Evolutionary conservation across 2,797 vertebrate species (phyloP), one percentile per base, ranked within the genome.

Genomic region (Oreochromis grahami): DNA sequence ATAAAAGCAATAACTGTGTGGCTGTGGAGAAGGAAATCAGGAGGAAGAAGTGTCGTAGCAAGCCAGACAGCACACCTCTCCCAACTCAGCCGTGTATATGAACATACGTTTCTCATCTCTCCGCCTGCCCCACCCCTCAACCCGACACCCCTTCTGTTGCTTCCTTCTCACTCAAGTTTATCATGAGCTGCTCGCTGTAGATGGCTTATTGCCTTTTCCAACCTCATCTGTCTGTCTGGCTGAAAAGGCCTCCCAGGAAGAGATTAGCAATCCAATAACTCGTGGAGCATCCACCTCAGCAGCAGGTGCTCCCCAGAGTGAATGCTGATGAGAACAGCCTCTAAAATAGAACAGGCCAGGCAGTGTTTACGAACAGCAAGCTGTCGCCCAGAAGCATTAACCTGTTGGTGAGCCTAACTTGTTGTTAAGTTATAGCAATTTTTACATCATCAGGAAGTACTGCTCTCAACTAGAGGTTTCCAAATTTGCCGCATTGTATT

Each of bases 221-320:
- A 84, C 92, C 91, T 91, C 93, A 79, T 92, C 94, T 90, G 93
- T 89, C 86, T 63, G 86, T 70, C 81, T 6, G 86, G 90, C 90
- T 93, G 89, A 92, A 93, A 94, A 91, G 94, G 93, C 93, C 94
- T 94, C 94, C 91, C 93, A 93, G 94, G 93, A 94, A 93, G 93
- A 95, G 94, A 95, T 96, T 95, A 96, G 92, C 90, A 87, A 93
- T 94, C 94, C 94, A 95, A 94, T 95, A 96, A 95, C 70, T 89
- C 8, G 76, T 79, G 88, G 83, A 91, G 92, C 91, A 86, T 94
- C 93, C 90, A 89, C 92, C 91, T 89, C 90, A 83, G 91, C 91
- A 91, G 92, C 93, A 92, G 89, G 91, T 89, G 89, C 92, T 92
- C 88, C 89, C 91, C 88, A 8, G 89, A 87, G 92, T 84, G 93